Evolutionary conservation across 2,888 invertebrate species (phyloP).

Genomic region (Acronicta leporina): DNA sequence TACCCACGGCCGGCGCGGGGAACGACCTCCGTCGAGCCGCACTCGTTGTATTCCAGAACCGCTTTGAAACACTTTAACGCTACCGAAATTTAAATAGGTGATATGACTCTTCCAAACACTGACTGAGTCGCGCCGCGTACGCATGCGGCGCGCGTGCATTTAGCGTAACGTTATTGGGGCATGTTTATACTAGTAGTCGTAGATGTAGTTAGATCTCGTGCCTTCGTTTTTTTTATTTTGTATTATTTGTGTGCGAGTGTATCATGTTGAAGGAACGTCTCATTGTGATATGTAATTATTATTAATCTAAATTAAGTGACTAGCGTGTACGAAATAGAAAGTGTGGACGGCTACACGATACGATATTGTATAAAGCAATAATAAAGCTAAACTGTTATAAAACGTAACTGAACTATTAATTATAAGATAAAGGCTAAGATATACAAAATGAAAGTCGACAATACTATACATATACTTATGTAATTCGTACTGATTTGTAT

Average conservation of each 20-base stretch:
- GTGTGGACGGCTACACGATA: slow-evolving; percentile 83
- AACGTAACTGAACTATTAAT: slow-evolving; percentile 75
- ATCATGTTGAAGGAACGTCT: slow-evolving; percentile 85
- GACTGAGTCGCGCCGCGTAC: slow-evolving; percentile 78
- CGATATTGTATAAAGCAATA: slow-evolving; percentile 88
- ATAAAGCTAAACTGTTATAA: slow-evolving; percentile 62
- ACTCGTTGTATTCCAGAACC: slow-evolving; percentile 85
- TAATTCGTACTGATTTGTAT: slow-evolving; percentile 78
- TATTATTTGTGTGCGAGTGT: slow-evolving; percentile 84
- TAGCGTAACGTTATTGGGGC: slow-evolving; percentile 81
- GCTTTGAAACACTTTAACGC: slow-evolving; percentile 80
- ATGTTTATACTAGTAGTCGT: slow-evolving; percentile 82
- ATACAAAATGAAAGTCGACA: slow-evolving; percentile 80
- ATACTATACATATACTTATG: slow-evolving; percentile 70
- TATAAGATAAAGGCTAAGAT: slow-evolving; percentile 79
- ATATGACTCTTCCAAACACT: slow-evolving; percentile 75
- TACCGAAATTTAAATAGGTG: slow-evolving; percentile 72
- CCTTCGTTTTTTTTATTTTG: slow-evolving; percentile 85
- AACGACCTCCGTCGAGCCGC: slow-evolving; percentile 82
- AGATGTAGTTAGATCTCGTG: slow-evolving; percentile 87
- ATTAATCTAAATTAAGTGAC: slow-evolving; percentile 88
- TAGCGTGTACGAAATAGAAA: slow-evolving; percentile 83
- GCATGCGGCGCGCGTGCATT: slow-evolving; percentile 77
- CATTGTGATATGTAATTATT: slow-evolving; percentile 89
- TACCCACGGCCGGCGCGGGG: slow-evolving; percentile 79